Evolutionary conservation across 2,888 invertebrate genomes (phyloP), one percentile per base, ranked within the genome.

Genomic region (Arge pagana): DNA sequence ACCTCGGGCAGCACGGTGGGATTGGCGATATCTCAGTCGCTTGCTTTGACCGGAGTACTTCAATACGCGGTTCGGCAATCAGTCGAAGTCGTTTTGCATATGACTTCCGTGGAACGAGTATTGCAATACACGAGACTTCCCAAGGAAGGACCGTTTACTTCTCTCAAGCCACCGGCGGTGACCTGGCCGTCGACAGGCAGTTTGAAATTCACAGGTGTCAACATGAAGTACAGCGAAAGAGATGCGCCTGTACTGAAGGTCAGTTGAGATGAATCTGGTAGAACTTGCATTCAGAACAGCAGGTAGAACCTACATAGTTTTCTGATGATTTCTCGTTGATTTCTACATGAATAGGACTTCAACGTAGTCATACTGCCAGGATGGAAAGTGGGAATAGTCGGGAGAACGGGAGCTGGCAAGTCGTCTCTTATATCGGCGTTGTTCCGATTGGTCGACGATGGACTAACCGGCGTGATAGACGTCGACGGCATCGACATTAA

Each of bases 351-450:
- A 1, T 30, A 74, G 72, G 54, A 87, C 68, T 79, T 92, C 13
- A 87, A 86, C 63, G 74, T 90, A 42, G 77, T 77, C 2, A 85
- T 92, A 53, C 81, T 87, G 67, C 82, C 86, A 33, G 85, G 85
- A 18, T 86, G 88, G 82, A 89, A 88, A 84, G 81, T 90, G 18
- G 91, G 91, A 3, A 85, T 91, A 6, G 88, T 90, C 2, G 92
- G 93, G 0, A 78, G 92, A 62, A 93, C 93, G 0, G 93, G 93
- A 0, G 92, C 92, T 1, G 93, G 92, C 10, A 90, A 90, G 71
- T 87, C 88, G 0, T 89, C 89, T 0, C 76, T 89, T 37, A 87
- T 90, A 63, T 82, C 88, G 0, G 88, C 89, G 1, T 76, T 95
- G 18, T 94, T 93, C 74, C 88, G 95, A 52, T 72, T 97, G 55